Conservation (phyloP, 2,113 vertebrate genomes). For the Stomatorhinus ivindoensis region DNA sequence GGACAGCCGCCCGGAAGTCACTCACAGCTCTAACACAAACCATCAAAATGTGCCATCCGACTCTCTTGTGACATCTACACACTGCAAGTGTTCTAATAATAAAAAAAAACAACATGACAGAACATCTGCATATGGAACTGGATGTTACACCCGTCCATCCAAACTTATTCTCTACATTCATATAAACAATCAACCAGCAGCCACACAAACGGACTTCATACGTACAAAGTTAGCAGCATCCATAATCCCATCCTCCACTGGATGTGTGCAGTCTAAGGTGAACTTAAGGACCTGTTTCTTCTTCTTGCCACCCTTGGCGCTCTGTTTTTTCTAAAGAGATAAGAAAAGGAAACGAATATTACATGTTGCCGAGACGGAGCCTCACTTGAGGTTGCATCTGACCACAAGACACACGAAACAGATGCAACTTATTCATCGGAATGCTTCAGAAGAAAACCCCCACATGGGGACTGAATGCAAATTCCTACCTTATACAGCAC, state of each 20-base stretch:
- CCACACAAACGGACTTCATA: conserved; percentile 19
- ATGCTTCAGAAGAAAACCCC: not conserved
- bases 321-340: conserved; percentile 73
- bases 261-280: conserved; percentile 94
- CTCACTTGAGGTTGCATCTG: not conserved
- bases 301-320: conserved; percentile 83
- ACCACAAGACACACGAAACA: not conserved
- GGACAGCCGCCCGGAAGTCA: not conserved
- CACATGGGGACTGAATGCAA: not conserved
- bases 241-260: conserved; percentile 98
- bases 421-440: not conserved
- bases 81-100: not conserved
- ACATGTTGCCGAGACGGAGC: not conserved
- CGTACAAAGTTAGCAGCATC: conserved; percentile 96
- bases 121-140: not conserved
- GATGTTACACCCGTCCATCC: not conserved
- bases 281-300: conserved; percentile 96
- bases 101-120: not conserved
- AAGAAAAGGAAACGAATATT: not conserved
- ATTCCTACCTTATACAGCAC: not conserved
- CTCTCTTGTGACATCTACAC: not conserved
- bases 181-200: not conserved
- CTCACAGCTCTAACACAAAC: not conserved
- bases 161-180: not conserved
- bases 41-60: not conserved